Conservation (phyloP, 1,140 invertebrate genomes). For the Mercenaria mercenaria region DNA sequence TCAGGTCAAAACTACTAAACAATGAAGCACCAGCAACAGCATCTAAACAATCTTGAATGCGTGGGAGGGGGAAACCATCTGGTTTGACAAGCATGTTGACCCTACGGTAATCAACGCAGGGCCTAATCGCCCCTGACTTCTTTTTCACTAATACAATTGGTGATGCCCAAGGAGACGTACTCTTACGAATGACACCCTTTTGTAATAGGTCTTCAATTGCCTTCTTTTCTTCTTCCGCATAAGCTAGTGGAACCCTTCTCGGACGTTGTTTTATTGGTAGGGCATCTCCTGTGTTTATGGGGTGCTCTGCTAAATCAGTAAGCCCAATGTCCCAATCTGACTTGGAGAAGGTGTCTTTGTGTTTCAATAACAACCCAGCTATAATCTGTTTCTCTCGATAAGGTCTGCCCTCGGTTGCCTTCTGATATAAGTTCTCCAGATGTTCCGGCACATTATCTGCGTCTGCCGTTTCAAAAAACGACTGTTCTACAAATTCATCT, state of each 20-base stretch:
- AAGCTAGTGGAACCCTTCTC: background rate
- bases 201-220: slow-evolving; percentile 26
- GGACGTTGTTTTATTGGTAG: slow-evolving; percentile 3
- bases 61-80: slow-evolving; percentile 14
- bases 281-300: slow-evolving; percentile 27
- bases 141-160: slow-evolving; percentile 41
- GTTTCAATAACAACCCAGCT: background rate
- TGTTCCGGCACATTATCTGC: background rate
- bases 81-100: slow-evolving; percentile 23
- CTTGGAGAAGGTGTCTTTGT: background rate
- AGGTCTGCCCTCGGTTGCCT: background rate
- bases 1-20: slow-evolving; percentile 36
- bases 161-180: slow-evolving; percentile 13
- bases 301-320: background rate
- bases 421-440: background rate
- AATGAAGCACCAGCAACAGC: background rate
- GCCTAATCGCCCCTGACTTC: slow-evolving; percentile 23
- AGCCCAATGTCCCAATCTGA: slow-evolving; percentile 21
- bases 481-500: background rate
- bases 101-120: slow-evolving; percentile 28
- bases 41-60: slow-evolving; percentile 41
- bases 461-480: background rate
- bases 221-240: slow-evolving; percentile 10
- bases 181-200: slow-evolving; percentile 21
- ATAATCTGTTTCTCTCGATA: background rate